These are phyloP conservation scores for Euura lappo DNA, from an alignment of 1,140 invertebrate genomes.

Conservation along the genomic window DNA sequence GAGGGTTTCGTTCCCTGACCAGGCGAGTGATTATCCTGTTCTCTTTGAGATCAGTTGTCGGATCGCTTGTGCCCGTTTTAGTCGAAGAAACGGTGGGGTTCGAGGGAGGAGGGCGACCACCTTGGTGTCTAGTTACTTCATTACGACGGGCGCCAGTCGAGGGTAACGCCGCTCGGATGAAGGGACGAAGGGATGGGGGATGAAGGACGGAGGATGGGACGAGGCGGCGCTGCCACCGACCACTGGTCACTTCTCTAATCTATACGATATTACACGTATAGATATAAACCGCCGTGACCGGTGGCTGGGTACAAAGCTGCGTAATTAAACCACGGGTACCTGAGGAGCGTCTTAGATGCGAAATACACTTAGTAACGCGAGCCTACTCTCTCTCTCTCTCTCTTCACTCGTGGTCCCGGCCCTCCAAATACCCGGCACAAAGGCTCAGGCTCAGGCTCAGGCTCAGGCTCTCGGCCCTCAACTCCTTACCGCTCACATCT, in stretches of 20 bases:
- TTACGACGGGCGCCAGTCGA: background rate
- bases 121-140: conserved; percentile 5
- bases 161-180: background rate
- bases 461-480: background rate
- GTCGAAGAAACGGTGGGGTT: conserved; percentile 8
- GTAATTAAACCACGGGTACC: conserved; percentile 48
- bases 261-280: background rate
- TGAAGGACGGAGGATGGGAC: background rate
- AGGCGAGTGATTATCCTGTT: background rate
- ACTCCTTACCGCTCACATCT: background rate
- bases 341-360: conserved; percentile 44
- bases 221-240: background rate
- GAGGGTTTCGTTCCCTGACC: background rate
- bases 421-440: background rate
- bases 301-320: conserved; percentile 35
- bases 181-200: background rate
- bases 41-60: background rate
- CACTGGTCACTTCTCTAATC: background rate
- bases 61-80: background rate
- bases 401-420: too few species aligned
- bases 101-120: conserved; percentile 18
- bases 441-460: background rate
- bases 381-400: conserved; percentile 24
- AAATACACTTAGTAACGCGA: conserved; percentile 45
- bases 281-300: conserved; percentile 17